Evolutionary conservation across 64 coral and sea anemone genomes (phyloP).

Genomic region (Dendronephthya gigantea): DNA sequence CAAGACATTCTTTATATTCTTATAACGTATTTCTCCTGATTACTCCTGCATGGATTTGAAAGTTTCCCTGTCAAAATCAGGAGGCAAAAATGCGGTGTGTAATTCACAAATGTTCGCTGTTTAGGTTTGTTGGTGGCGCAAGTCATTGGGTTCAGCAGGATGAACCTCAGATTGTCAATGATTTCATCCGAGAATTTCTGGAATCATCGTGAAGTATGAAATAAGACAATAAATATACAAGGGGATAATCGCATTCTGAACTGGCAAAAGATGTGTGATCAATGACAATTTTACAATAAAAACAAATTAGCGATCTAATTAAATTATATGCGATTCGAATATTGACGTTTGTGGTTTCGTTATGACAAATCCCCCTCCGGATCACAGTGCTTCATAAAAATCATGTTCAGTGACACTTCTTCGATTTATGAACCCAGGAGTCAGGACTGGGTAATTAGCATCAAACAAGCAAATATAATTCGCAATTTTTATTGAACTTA

Average conservation of each 20-base stretch:
- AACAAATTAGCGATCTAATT: too few species aligned
- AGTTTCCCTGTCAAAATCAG: too few species aligned
- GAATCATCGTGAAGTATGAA: not conserved
- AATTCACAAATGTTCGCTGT: too few species aligned
- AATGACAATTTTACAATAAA: too few species aligned
- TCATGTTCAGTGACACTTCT: not conserved
- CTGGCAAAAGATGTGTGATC: not conserved
- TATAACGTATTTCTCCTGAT: not conserved
- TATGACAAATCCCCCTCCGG: too few species aligned
- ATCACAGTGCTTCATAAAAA: too few species aligned
- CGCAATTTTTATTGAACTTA: not conserved
- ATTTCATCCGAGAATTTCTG: slow-evolving; percentile 46
- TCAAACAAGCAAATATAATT: not conserved
- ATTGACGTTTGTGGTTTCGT: too few species aligned
- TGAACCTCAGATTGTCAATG: slow-evolving; percentile 37
- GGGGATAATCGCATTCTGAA: not conserved
- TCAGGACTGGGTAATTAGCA: not conserved
- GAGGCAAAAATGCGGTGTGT: too few species aligned
- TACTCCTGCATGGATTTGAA: not conserved
- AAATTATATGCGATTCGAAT: too few species aligned
- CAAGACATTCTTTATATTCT: too few species aligned
- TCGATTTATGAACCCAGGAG: not conserved
- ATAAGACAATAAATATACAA: not conserved
- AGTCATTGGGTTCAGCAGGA: slow-evolving; percentile 67
- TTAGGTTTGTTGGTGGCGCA: slow-evolving; percentile 45